Conservation (phyloP, 2,113 vertebrate species). For the Orthochromis malagaraziensis region DNA sequence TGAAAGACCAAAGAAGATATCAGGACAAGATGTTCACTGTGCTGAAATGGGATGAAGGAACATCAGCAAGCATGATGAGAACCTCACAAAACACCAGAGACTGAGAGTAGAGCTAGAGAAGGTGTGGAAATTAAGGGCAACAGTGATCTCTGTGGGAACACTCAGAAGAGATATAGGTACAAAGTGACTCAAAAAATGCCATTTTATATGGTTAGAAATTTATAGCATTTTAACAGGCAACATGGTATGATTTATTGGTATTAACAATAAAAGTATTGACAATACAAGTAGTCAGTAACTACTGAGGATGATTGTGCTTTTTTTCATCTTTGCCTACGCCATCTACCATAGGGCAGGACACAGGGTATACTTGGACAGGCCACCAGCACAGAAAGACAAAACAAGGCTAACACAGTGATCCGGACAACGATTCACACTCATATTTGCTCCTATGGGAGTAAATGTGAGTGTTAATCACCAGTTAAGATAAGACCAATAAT, state of each 20-base stretch:
- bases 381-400: background rate
- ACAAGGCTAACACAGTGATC: background rate
- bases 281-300: background rate
- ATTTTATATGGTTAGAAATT: background rate
- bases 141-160: background rate
- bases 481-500: background rate
- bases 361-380: background rate
- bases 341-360: background rate
- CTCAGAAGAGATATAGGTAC: background rate
- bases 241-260: background rate
- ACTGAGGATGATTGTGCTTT: background rate
- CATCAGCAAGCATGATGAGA: background rate
- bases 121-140: background rate
- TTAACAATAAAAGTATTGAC: background rate
- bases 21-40: background rate
- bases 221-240: background rate
- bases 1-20: background rate
- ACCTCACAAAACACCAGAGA: background rate
- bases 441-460: background rate
- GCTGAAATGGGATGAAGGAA: background rate
- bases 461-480: background rate
- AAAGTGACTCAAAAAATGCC: background rate
- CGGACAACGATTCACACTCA: background rate
- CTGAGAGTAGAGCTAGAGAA: background rate
- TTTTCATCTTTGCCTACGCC: background rate